Evolutionary conservation across 2,797 vertebrate genomes (phyloP).

Genomic region (Delichon dasypus): DNA sequence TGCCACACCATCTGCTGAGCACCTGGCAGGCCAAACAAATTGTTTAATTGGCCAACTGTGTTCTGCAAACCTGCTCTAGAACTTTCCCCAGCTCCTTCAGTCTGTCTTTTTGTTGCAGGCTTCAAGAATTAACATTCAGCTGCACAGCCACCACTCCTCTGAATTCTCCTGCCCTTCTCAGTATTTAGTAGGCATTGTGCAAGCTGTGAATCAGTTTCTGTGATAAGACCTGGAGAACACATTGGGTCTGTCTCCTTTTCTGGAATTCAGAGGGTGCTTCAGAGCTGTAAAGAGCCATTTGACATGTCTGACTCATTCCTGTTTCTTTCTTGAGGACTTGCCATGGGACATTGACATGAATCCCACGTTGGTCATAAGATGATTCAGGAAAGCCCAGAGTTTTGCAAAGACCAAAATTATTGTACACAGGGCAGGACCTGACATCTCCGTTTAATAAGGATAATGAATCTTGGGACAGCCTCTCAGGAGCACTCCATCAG

Average conservation of each 20-base stretch:
- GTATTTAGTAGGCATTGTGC: not conserved
- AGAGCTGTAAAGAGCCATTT: not conserved
- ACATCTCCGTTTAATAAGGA: not conserved
- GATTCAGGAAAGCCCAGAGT: not conserved
- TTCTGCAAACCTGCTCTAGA: not conserved
- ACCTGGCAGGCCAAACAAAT: not conserved
- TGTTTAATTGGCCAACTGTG: not conserved
- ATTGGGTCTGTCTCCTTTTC: not conserved
- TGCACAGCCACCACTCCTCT: constrained; percentile 3
- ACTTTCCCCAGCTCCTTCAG: not conserved
- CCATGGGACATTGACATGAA: not conserved
- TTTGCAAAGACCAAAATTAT: not conserved
- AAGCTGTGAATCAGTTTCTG: constrained; percentile 1
- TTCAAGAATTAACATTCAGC: constrained; percentile 17
- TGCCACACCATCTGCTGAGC: not conserved
- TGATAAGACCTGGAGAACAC: constrained; percentile 11
- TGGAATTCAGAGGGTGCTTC: not conserved
- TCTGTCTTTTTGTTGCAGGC: not conserved
- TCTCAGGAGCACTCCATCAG: not conserved
- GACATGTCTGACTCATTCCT: not conserved
- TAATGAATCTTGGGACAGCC: not conserved
- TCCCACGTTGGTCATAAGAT: not conserved
- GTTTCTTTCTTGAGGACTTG: not conserved
- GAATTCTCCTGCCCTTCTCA: not conserved
- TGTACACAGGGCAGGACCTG: not conserved